Conservation (phyloP, 2,113 vertebrate species). For the Lophotis ruficrista region DNA sequence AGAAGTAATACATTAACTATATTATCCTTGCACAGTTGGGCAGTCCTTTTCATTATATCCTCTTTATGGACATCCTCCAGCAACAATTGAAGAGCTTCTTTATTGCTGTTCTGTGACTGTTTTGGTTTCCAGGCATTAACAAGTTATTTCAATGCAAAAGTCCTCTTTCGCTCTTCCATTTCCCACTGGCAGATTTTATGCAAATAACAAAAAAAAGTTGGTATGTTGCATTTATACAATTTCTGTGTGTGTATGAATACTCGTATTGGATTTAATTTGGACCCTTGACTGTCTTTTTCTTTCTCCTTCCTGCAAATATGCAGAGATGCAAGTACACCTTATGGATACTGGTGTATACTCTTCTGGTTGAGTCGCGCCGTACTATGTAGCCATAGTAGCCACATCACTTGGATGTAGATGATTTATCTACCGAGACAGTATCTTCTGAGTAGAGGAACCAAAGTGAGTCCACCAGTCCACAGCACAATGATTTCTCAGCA, state of each 20-base stretch:
- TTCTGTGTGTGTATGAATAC: neutral
- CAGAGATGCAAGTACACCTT: neutral
- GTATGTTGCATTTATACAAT: neutral
- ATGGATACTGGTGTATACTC: too few relatives aligned
- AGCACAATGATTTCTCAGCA: neutral
- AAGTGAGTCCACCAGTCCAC: neutral
- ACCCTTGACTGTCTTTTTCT: neutral
- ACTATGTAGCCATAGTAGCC: neutral
- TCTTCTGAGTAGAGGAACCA: neutral
- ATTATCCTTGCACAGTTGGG: slow-evolving; percentile 73
- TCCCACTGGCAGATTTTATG: neutral
- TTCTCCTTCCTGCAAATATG: neutral
- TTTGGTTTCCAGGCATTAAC: slow-evolving; percentile 59
- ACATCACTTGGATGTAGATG: neutral
- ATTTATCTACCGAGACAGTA: neutral
- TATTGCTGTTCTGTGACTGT: slow-evolving; percentile 65
- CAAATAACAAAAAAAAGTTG: neutral
- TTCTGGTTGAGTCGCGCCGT: neutral
- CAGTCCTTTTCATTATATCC: slow-evolving; percentile 75
- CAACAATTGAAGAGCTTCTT: slow-evolving; percentile 59
- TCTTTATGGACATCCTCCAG: slow-evolving; percentile 74
- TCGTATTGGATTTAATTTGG: neutral
- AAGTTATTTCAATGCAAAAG: slow-evolving; percentile 37
- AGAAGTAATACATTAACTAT: slow-evolving; percentile 80
- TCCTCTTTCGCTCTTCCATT: neutral